A percentile compares a stretch with the other conserved stretches of the same genome.
Conservation (phyloP, 2,797 vertebrate genomes). For the Epinephelus coioides region DNA sequence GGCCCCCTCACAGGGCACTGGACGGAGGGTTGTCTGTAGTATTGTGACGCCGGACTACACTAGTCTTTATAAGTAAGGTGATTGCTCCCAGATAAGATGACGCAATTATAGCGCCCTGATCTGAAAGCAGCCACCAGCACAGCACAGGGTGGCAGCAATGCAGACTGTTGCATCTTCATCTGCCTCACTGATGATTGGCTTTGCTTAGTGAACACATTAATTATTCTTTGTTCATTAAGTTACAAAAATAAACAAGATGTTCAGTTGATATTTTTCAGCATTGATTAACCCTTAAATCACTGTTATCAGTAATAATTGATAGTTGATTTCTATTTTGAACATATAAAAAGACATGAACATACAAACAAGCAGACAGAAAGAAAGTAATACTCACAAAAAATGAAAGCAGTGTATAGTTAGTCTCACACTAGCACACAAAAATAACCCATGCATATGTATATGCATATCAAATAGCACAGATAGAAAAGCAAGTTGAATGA, state of each 20-base stretch:
- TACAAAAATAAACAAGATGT: no score
- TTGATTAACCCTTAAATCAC: neutral
- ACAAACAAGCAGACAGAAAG: no score
- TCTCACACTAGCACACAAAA: no score
- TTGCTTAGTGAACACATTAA: neutral
- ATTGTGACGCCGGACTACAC: neutral
- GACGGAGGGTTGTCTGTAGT: neutral
- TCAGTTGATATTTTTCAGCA: neutral
- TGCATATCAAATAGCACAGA: no score
- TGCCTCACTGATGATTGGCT: neutral
- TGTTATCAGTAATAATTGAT: neutral
- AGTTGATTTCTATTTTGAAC: no score
- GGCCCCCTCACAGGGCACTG: slow-evolving; percentile 1
- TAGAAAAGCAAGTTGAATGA: no score
- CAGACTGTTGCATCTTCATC: neutral
- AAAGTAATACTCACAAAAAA: no score
- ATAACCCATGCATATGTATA: no score
- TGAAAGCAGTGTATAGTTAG: no score
- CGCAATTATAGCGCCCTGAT: slow-evolving; percentile 12
- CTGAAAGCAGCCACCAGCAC: neutral
- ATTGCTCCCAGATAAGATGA: neutral
- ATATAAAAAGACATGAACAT: no score
- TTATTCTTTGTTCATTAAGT: neutral
- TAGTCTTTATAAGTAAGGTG: neutral
- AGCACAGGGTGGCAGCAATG: neutral